Base-by-base conservation (phyloP, 2,797 vertebrate species). In the Fundulus diaphanus region DNA sequence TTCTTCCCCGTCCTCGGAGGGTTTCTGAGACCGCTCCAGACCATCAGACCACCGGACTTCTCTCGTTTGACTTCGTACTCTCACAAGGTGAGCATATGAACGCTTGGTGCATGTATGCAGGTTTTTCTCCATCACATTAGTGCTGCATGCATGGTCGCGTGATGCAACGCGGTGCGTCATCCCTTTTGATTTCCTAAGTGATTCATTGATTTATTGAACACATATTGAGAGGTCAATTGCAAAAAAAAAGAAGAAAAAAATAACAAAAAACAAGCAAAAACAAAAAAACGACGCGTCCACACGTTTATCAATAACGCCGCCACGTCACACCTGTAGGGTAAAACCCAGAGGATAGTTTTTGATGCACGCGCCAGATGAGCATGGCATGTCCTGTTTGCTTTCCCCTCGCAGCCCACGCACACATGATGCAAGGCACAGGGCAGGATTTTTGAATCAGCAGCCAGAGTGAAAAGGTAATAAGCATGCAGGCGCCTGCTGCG, bases 11-110 rank as follows among this genome's bases (percentile, higher is more conserved):
- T 73, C 71, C 71, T 84, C 75, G 71, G 84, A 76, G 82, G 71
- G 51, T 66, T 75, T 61, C 59, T 59, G 13, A 44, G 80, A 76
- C 74, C 82, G 68, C 81, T 76, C 71, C 86, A 83, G 68, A 88
- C 76, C n/a, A 84, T 71, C 85, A 85, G 67, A 81, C 85, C 82
- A 78, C 86, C 83, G 89, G 88, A 91, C 90, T 87, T 83, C 87
- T 81, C 81, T 78, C 80, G 70, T 80, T n/a, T 81, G 68, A 87
- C 91, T 92, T 83, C 85, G 76, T 77, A 76, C 86, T 48, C 85
- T 78, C 49, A 15, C 33, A 88, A 92, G 94, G 92, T 95, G 95
- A 75, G 88, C 81, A 77, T 1, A 24, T 2, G 33, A 37, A 22
- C 33, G 70, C 29, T 79, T 52, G 24, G 40, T 24, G 27, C 20